Conservation (phyloP, 2,888 invertebrate species). For the Blastobasis adustella region DNA sequence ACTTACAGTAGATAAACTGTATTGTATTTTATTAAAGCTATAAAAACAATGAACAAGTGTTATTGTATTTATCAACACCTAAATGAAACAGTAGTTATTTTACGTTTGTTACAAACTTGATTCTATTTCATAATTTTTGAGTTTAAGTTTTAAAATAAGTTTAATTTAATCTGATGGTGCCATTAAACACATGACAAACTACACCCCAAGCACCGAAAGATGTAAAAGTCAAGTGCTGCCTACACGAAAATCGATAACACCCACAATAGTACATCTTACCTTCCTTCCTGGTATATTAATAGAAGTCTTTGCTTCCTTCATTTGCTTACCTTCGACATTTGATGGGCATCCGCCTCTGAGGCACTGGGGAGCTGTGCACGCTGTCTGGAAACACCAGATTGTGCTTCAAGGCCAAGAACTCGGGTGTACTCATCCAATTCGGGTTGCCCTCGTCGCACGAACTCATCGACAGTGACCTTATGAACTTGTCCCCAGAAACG, state of each 20-base stretch:
- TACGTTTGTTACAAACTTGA: no score
- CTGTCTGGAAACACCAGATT: constrained; percentile 88
- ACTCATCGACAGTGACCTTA: constrained; percentile 78
- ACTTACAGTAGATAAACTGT: no score
- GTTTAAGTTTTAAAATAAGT: no score
- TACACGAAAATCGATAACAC: constrained; percentile 6
- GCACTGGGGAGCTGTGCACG: constrained; percentile 84
- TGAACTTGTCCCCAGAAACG: constrained; percentile 72
- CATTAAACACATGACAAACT: no score
- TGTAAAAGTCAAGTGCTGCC: not conserved
- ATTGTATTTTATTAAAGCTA: no score
- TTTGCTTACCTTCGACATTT: constrained; percentile 74
- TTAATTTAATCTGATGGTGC: no score
- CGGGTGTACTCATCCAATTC: constrained; percentile 88
- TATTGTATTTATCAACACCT: no score
- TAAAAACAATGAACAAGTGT: no score
- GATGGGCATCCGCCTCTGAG: constrained; percentile 76
- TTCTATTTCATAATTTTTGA: no score
- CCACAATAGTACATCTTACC: no score
- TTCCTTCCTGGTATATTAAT: not conserved
- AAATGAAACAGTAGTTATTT: no score
- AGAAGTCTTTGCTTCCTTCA: not conserved
- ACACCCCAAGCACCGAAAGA: no score
- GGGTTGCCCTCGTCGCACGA: constrained; percentile 83
- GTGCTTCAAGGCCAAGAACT: constrained; percentile 85